Evolutionary conservation across 2,113 vertebrate species (phyloP), one percentile per base, ranked within the genome.

Genomic region (Erythrolamprus reginae): DNA sequence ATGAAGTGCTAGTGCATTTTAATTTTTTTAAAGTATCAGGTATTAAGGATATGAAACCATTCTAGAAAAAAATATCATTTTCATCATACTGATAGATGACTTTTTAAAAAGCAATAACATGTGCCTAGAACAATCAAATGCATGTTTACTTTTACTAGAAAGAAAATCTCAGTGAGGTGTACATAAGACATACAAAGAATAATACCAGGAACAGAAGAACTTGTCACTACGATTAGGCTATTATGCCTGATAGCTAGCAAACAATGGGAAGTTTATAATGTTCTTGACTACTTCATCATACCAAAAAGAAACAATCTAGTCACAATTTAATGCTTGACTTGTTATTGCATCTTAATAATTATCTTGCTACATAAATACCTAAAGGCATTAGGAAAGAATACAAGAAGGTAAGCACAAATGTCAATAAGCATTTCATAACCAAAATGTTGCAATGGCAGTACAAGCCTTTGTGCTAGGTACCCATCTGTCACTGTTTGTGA

Each of bases 181-280:
- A 47, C 26, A 58, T 23, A 89, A 10, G 10, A 48, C 88, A 87
- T 82, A 93, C 93, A n/a, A 65, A 65, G 12, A 28, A 65, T 88
- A 94, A 94, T 94, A 94, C 95, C 90, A 90, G 92, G 93, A 93
- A 96, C 92, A 89, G 70, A 1, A 95, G 94, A 94, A 95, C 93
- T 95, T 93, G 88, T 95, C 95, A 95, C 96, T 93, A 95, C 90
- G 88, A 94, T 93, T 91, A 93, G 89, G 89, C 91, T 95, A 95
- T 96, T 95, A 95, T 89, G 90, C 87, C 88, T 91, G 92, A 92
- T 89, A 89, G 93, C 91, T 94, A 21, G 91, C 83, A 93, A 94
- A 93, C 92, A 94, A 95, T 91, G 95, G 93, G 91, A 95, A 93
- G 92, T 91, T 93, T 93, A 91, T 92, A 92, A 91, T 10, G 93